Evolutionary conservation across 2,113 vertebrate species (phyloP), one percentile per base, ranked within the genome.

Genomic region (Emberiza fucata): DNA sequence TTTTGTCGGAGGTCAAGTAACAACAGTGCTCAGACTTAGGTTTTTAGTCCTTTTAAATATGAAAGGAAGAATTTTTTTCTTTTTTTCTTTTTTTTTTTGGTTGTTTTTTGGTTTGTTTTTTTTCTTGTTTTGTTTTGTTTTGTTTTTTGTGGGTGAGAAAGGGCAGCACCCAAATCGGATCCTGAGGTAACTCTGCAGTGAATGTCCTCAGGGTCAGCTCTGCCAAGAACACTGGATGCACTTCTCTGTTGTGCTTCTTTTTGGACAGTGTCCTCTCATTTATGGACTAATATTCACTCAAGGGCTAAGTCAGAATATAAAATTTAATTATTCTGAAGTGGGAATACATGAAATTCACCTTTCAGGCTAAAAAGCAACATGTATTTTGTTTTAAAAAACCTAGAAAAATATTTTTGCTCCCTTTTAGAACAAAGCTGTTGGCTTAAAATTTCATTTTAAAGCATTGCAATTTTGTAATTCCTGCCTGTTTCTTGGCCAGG

Each of bases 401-500:
- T 11, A 15, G 2, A 25, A 35, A 37, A 20, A 19, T 35, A 2
- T 3, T 25, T 50, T 60, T n/a, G 11, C 2, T 5, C 3, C 50
- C 14, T 69, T 31, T 71, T 40, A n/a, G 6, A 50, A n/a, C n/a
- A 48, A 88, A 64, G 6, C 13, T 42, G 8, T 17, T 20, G 63
- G 27, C 33, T 90, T 60, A 24, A 72, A 64, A 54, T 20, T 37
- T 79, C 3, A 39, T 50, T 66, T 77, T 25, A 29, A 81, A 64
- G 1, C 1, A 1, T 40, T 23, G 2, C 9, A 17, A 45, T 69
- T 48, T 69, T 25, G 5, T 48, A 14, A n/a, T 47, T 42, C 4
- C 25, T 71, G 15, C 18, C 33, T 3, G 0, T 45, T 80, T 69
- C 61, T 76, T 76, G 42, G 45, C 61, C 35, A 24, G 54, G 27